Percentiles rank a stretch among this genome's conserved stretches.
These are phyloP conservation scores for Alligator sinensis DNA, from an alignment of 2,113 vertebrate genomes.

Conservation along the genomic window DNA sequence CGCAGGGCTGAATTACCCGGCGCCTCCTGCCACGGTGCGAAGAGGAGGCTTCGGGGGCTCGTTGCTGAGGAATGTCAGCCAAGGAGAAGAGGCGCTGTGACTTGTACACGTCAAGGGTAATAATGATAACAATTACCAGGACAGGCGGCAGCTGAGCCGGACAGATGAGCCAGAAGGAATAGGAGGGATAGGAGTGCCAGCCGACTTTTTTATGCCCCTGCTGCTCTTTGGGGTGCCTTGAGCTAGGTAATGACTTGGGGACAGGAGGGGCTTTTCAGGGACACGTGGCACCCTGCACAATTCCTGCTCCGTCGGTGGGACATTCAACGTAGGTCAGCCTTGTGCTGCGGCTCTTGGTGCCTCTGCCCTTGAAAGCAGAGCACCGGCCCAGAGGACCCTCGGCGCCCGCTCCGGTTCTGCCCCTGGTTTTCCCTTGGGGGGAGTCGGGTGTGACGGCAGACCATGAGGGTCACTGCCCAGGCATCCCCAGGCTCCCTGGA, in stretches of 20 bases:
- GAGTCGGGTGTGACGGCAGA: background rate
- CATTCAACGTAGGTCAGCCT: background rate
- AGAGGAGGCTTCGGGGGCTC: background rate
- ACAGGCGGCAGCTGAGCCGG: background rate
- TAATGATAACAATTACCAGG: background rate
- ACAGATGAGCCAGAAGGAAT: background rate
- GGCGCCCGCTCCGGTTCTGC: background rate
- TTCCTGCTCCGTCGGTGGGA: too few species aligned
- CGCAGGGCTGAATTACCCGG: background rate
- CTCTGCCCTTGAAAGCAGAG: background rate
- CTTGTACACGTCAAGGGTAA: background rate
- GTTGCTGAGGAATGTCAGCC: background rate
- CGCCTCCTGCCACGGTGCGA: background rate
- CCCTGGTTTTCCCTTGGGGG: background rate
- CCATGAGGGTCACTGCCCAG: rapidly evolving
- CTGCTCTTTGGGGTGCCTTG: background rate
- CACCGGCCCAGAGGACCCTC: background rate
- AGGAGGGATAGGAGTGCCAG: background rate
- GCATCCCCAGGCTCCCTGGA: too few species aligned
- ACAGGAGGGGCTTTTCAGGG: background rate
- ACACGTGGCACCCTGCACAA: background rate
- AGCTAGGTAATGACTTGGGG: background rate
- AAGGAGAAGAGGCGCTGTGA: background rate
- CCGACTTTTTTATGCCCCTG: background rate
- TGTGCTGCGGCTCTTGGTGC: background rate